phyloP scores from a whole-genome alignment of 2,113 vertebrate genomes.

The Rhabdomys dilectus region DNA sequence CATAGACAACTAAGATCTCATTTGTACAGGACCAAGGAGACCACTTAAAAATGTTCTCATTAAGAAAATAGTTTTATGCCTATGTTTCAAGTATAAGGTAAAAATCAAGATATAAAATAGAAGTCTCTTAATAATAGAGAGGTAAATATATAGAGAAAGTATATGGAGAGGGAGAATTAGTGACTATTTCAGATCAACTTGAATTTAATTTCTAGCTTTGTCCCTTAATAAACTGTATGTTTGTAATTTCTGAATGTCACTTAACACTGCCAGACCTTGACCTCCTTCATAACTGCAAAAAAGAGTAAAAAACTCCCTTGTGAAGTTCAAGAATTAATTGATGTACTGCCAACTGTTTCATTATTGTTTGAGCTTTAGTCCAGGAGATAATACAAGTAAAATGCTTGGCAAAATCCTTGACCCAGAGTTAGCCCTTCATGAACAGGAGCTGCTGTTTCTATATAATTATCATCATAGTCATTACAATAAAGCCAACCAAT shows the following conservation, averaged over 20 bases:
- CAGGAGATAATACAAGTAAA: neutral
- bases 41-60: neutral
- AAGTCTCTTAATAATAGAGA: neutral
- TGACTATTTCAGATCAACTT: neutral
- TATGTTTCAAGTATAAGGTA: neutral
- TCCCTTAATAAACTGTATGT: neutral
- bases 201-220: neutral
- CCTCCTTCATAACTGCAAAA: neutral
- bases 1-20: too few relatives aligned
- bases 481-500: conserved; percentile 25
- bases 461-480: neutral
- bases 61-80: neutral
- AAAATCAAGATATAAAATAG: neutral
- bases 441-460: neutral
- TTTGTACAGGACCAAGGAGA: neutral
- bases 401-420: neutral
- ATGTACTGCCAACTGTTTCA: neutral
- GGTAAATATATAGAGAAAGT: neutral
- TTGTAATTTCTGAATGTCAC: neutral
- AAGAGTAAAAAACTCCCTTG: neutral
- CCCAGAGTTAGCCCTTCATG: neutral
- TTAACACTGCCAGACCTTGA: neutral
- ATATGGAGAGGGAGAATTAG: too few relatives aligned
- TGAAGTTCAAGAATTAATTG: neutral
- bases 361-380: neutral